A percentile compares a stretch with the other conserved stretches of the same genome.
Conservation (phyloP, 1,140 invertebrate species). For the Atopsyche davidsoni region DNA sequence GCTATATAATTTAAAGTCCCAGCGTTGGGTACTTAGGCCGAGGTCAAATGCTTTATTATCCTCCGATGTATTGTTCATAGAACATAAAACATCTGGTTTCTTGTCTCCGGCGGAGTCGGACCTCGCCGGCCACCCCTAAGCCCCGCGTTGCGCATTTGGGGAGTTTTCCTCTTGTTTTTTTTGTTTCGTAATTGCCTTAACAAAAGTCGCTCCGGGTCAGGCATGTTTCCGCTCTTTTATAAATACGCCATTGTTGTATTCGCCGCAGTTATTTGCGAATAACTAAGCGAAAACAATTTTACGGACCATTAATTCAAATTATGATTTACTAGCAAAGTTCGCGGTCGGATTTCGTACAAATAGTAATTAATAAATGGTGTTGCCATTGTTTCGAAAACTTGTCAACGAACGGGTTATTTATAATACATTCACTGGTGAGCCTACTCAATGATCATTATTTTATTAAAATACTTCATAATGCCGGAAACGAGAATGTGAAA, state of each 20-base stretch:
- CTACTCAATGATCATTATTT: too few relatives aligned
- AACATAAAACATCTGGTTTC: too few relatives aligned
- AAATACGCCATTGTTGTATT: constrained; percentile 21
- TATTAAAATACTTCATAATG: too few relatives aligned
- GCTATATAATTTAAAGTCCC: too few relatives aligned
- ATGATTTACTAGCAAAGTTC: not conserved
- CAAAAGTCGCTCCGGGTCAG: constrained; percentile 28
- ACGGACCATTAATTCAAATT: constrained; percentile 2
- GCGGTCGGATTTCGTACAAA: too few relatives aligned
- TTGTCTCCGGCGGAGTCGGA: not conserved
- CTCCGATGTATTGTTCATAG: too few relatives aligned
- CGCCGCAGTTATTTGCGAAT: constrained; percentile 13
- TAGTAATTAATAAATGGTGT: not conserved
- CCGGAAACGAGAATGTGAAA: too few relatives aligned
- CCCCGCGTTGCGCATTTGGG: constrained; percentile 28
- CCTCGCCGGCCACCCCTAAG: constrained; percentile 14
- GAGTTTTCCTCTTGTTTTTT: constrained; percentile 25
- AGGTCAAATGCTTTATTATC: too few relatives aligned
- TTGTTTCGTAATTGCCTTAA: constrained; percentile 29
- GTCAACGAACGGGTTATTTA: too few relatives aligned
- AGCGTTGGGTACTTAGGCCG: too few relatives aligned
- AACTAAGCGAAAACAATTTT: constrained; percentile 19
- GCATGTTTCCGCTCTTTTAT: constrained; percentile 13
- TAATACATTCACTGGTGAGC: too few relatives aligned
- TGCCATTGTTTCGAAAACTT: too few relatives aligned